A percentile compares a stretch with the other conserved stretches of the same genome.
These are phyloP conservation scores for Aplodontia rufa DNA, from an alignment of 2,113 vertebrate genomes.

Conservation along the genomic window DNA sequence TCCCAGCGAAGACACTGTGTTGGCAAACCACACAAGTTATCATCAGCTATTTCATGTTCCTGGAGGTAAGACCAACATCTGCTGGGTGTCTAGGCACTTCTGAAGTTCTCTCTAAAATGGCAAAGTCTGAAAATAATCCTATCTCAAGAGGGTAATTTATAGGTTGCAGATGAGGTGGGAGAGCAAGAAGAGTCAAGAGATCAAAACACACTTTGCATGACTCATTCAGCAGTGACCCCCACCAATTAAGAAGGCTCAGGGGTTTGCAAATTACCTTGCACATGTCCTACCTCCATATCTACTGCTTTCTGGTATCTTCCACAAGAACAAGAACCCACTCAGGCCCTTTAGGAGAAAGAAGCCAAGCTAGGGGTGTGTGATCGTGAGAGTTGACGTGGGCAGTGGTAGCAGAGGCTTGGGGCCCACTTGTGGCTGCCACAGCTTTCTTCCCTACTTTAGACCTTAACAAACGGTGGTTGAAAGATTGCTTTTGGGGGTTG, in stretches of 20 bases:
- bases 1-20: not conserved
- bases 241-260: not conserved
- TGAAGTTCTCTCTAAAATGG: constrained; percentile 15
- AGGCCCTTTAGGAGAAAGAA: not conserved
- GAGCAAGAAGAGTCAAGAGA: not conserved
- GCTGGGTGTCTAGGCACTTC: not conserved
- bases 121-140: not conserved
- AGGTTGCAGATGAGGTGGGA: not conserved
- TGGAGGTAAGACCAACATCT: not conserved
- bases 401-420: too few relatives aligned
- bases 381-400: not conserved
- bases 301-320: not conserved
- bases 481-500: not conserved
- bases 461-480: accelerated
- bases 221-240: not conserved
- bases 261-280: not conserved
- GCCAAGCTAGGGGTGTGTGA: accelerated
- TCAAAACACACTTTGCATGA: accelerated
- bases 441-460: not conserved
- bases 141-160: not conserved
- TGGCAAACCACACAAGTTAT: not conserved
- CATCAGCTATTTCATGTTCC: not conserved
- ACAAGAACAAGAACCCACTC: accelerated
- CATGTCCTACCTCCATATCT: accelerated
- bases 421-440: accelerated